Conservation (phyloP, 2,113 vertebrate genomes). For the Nipponia nippon region DNA sequence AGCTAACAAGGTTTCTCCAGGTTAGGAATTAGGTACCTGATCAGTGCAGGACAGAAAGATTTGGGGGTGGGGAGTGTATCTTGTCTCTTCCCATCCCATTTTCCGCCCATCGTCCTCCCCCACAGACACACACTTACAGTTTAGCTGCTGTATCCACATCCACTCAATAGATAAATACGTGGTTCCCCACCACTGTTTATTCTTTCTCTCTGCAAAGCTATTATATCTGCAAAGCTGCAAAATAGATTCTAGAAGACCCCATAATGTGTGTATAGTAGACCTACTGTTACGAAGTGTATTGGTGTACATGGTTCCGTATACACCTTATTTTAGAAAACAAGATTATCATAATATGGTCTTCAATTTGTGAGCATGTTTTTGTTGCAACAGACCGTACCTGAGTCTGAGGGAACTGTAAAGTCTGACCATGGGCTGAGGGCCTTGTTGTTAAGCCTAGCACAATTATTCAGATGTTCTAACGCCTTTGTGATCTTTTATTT, state of each 20-base stretch:
- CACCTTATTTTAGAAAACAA: background rate
- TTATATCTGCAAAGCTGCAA: background rate
- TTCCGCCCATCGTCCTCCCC: background rate
- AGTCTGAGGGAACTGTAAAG: background rate
- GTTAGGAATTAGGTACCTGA: background rate
- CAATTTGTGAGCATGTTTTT: background rate
- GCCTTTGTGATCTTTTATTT: background rate
- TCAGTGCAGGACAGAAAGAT: background rate
- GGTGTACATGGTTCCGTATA: background rate
- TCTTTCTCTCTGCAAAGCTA: background rate
- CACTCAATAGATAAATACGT: background rate
- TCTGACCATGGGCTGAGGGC: background rate
- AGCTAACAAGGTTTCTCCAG: background rate
- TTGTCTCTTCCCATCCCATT: background rate
- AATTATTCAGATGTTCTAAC: background rate
- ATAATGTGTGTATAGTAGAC: background rate
- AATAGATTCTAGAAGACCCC: background rate
- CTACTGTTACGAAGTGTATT: background rate
- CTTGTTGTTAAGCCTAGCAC: background rate
- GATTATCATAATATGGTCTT: background rate
- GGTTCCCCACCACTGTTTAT: background rate
- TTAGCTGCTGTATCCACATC: background rate
- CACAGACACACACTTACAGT: background rate
- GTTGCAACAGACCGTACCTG: background rate
- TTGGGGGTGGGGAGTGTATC: accelerated